Base-by-base conservation (phyloP, 2,888 invertebrate species). In the Hirtodrosophila confusa region DNA sequence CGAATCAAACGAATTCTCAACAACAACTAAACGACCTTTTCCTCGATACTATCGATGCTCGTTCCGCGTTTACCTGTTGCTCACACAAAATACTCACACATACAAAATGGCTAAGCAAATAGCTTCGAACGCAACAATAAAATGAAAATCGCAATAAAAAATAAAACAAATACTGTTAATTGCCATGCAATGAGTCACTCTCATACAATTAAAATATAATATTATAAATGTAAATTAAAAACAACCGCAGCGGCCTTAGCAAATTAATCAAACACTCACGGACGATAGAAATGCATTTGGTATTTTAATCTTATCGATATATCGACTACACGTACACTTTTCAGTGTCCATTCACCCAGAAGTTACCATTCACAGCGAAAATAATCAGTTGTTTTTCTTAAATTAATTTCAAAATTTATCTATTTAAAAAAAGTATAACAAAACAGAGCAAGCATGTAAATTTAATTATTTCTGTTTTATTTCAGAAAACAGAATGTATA, bases 1-100 rank as follows among this genome's bases (percentile, higher is more conserved):
- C 86, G 85, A 67, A 64, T 60, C 49, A 66, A 62, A 51, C 57
- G 63, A 53, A 78, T 62, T 64, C 76, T 73, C 57, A 67, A 69
- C 78, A 69, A 66, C 80, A 80, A 80, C 84, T 80, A 72, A 73
- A 56, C 53, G 75, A 55, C 37, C 60, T 40, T 31, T 50, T 24
- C 8, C 37, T 17, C 44, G 40, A 62, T 48, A 51, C 41, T 77
- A 68, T 73, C 72, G 72, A 71, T 60, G 57, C 29, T 48, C 35
- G 33, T 27, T n/a, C 35, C 50, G 41, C 53, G 43, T 71, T 53
- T 61, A 73, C 72, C 72, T 73, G 72, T 73, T 73, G 72, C 71
- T 53, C 31, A 27, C 17, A 29, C 40, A 45, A 48, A 61, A 35
- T 35, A 58, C 49, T 37, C 33, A 54, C 44, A 61, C 48, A 44